phyloP scores from a whole-genome alignment of 2,113 vertebrate genomes.

The Apodemus sylvaticus region DNA sequence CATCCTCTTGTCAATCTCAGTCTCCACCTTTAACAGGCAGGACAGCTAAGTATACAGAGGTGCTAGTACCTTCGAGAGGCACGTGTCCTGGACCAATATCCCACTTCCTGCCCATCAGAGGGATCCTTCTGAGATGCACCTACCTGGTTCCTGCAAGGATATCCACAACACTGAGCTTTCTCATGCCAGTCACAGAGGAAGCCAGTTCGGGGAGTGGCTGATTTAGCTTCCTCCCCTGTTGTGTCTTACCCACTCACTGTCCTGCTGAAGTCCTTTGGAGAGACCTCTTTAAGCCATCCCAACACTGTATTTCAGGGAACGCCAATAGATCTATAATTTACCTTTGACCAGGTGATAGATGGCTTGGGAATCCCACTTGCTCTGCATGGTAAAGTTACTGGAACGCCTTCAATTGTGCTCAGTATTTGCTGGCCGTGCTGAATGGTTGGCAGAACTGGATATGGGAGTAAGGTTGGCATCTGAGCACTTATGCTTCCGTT shows the following conservation, averaged over 20 bases:
- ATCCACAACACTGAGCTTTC: too few species aligned
- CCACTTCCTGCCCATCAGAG: background rate
- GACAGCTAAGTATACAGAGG: background rate
- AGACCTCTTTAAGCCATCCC: background rate
- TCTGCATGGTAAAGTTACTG: slow-evolving; percentile 93
- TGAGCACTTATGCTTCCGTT: background rate
- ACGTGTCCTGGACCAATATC: background rate
- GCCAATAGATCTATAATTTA: slow-evolving; percentile 69
- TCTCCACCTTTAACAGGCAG: background rate
- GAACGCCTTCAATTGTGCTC: slow-evolving; percentile 93
- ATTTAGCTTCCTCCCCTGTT: background rate
- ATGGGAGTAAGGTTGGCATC: slow-evolving; percentile 39
- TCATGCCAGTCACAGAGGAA: background rate
- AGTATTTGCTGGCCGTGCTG: slow-evolving; percentile 96
- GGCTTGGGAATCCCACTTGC: slow-evolving; percentile 93
- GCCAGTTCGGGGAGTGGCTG: background rate
- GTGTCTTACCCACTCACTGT: background rate
- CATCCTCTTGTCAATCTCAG: background rate
- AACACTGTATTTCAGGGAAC: background rate
- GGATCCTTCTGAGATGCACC: background rate
- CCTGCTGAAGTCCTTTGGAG: background rate
- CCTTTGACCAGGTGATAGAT: slow-evolving; percentile 94
- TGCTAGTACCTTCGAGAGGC: background rate
- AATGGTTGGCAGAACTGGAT: slow-evolving; percentile 94
- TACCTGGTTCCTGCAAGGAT: background rate